Conservation (phyloP, 1,140 invertebrate genomes). For the Hydropsyche tenuis region DNA sequence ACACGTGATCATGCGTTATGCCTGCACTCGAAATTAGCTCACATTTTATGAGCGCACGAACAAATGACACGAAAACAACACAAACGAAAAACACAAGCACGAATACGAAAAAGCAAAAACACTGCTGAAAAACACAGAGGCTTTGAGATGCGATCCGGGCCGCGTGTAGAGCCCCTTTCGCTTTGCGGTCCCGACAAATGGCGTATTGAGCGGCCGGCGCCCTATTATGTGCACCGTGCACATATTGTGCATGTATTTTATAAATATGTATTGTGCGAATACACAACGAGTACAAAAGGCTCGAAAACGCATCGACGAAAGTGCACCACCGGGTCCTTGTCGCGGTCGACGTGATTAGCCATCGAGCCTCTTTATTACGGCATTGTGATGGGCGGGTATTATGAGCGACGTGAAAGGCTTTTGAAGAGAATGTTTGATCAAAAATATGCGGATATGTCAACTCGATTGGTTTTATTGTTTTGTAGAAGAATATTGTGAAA, state of each 20-base stretch:
- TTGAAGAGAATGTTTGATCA: neutral
- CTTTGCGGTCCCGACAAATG: constrained; percentile 7
- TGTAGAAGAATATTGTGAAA: too few species aligned
- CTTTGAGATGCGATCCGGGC: constrained; percentile 45
- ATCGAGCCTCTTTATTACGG: constrained; percentile 32
- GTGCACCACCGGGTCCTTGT: constrained; percentile 7
- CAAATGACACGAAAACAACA: neutral
- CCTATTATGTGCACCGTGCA: constrained; percentile 3
- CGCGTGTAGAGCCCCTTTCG: constrained; percentile 1
- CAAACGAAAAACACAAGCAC: too few species aligned
- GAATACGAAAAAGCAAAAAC: too few species aligned
- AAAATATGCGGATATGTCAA: too few species aligned
- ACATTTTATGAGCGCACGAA: neutral
- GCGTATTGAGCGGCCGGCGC: neutral
- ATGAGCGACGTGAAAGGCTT: neutral
- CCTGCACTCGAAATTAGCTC: neutral
- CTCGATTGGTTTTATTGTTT: too few species aligned
- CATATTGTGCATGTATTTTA: neutral
- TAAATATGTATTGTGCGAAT: neutral
- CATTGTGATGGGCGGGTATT: constrained; percentile 18
- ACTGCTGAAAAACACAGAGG: too few species aligned
- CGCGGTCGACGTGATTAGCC: constrained; percentile 43
- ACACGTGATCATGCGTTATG: too few species aligned
- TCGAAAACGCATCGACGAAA: neutral
- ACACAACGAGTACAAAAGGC: neutral